Base-by-base conservation (phyloP, 2,113 vertebrate species). In the Xyliphius kryptos region DNA sequence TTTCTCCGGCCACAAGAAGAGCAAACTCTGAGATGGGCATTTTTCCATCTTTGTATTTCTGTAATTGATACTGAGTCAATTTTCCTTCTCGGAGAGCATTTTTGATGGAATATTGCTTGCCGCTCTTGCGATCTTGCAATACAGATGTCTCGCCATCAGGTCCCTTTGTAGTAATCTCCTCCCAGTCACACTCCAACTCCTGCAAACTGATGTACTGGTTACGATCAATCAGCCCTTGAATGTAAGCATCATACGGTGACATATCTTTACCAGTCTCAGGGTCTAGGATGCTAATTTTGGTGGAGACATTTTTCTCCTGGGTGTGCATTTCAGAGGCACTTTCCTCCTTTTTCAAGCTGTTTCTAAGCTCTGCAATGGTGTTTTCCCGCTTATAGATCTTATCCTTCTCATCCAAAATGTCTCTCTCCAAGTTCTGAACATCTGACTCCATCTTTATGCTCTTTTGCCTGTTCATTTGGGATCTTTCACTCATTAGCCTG, bases 171-270 rank as follows among this genome's bases (percentile, higher is more conserved):
- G 91, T 91, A 9, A 91, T 72, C 76, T 94, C 91, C 77, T 99
- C 96, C 92, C 96, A 99, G 78, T 97, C 93, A 32, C 94, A 97
- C 72, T 99, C 96, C 9, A 97, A 82, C 75, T 96, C 92, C 73
- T 97, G 90, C 63, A 99, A 82, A 61, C 96, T 85, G 26, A 94
- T 87, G 75, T 99, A 99, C 80, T 98, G 93, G 49, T 71, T 67
- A 3, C 94, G 87, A 74, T 96, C 91, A 32, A 98, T 92, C 69
- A 97, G 78, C 16, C 94, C 91, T 72, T 83, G 78, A 69, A 89
- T 76, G 26, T 32, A 32, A 6, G 26, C 26, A 6, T 32, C 26
- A 6, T 32, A 32, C 26, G 26, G 26, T 6, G 93, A 97, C 89
- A 99, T 89, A 72, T 97, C 95, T 71, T 88, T 92, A 36, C 96